Evolutionary conservation across 2,888 invertebrate genomes (phyloP), one percentile per base, ranked within the genome.

Genomic region (Camptogramma bilineatum): DNA sequence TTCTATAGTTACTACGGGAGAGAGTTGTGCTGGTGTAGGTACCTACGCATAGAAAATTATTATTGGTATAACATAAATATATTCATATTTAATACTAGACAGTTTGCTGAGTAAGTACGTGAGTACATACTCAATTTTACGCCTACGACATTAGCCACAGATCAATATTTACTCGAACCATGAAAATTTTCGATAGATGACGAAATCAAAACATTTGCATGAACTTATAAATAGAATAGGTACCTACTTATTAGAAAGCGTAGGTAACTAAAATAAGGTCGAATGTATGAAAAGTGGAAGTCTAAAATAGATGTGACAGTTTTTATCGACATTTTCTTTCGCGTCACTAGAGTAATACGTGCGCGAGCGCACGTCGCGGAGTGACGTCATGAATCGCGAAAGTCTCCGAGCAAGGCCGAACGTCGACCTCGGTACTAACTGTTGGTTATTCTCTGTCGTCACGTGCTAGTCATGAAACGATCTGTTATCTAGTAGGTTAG

Each of bases 351-450:
- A 68, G 81, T 71, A 68, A 73, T 86, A 90, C 91, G 90, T 91
- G 91, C 85, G 78, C 81, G 52, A 42, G 79, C 76, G 85, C 91
- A 90, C 89, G 90, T 90, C 79, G 75, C 62, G 56, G 62, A 21
- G 75, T 80, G 82, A 86, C 86, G 86, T 86, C 83, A 84, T 79
- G 13, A 9, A 73, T 70, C 81, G 88, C 87, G 86, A 89, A 90
- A 86, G 86, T 86, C 81, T 72, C 75, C 78, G 82, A 85, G 85
- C 90, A 91, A 91, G 90, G 90, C 85, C 91, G 91, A 86, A 52
- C 89, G 76, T 81, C 80, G 86, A 90, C 88, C 91, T 86, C 86
- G 73, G 65, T 67, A 64, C 65, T 67, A 64, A 64, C 69, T 71
- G 47, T 62, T 70, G 63, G 64, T 65, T 62, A 52, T 46, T 39